Evolutionary conservation across 2,113 vertebrate species (phyloP).

Genomic region (Urocynchramus pylzowi): DNA sequence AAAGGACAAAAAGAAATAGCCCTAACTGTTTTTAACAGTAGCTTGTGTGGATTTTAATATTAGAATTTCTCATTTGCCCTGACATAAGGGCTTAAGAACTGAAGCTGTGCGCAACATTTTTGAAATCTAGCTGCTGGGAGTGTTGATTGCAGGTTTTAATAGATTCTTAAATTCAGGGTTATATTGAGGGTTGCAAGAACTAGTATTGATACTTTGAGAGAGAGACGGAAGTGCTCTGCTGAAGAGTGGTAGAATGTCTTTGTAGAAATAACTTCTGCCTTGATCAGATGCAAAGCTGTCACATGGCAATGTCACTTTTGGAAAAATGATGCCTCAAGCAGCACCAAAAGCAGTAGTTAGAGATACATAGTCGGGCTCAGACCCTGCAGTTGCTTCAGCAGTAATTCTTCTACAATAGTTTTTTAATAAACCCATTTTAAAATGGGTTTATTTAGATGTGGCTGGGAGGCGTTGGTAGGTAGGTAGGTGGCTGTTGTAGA

Average conservation of each 20-base stretch:
- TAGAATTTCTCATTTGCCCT: background rate
- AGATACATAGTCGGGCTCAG: fast-evolving
- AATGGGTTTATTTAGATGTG: background rate
- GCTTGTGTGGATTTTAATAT: background rate
- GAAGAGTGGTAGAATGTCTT: background rate
- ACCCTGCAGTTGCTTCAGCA: background rate
- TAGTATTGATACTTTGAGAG: background rate
- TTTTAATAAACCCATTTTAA: background rate
- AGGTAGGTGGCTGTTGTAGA: background rate
- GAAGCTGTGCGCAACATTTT: background rate
- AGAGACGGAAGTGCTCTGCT: background rate
- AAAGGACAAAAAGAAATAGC: background rate
- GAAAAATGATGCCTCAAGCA: background rate
- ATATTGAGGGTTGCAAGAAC: background rate
- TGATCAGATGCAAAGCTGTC: background rate
- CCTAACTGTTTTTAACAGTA: background rate
- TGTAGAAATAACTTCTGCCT: background rate
- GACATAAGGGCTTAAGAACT: background rate
- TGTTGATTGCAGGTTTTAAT: background rate
- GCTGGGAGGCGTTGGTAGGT: background rate
- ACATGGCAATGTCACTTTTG: fast-evolving
- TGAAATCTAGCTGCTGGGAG: background rate
- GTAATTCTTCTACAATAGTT: background rate
- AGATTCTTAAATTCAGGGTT: background rate
- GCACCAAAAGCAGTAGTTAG: background rate